Base-by-base conservation (phyloP, 2,888 invertebrate genomes). In the Anorthoa munda region DNA sequence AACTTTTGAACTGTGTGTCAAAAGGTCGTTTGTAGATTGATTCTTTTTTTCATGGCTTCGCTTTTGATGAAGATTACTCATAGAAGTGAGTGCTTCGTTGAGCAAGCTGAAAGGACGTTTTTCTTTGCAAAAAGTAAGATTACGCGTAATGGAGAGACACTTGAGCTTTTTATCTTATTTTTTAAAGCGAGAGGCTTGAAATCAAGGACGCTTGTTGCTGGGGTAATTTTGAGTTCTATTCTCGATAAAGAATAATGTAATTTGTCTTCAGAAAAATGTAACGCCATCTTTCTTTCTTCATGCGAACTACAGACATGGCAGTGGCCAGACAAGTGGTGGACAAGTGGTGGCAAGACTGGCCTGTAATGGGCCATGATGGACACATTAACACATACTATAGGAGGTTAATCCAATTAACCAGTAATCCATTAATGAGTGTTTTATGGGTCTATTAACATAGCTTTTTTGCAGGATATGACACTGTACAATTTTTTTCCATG, bases 1-100 rank as follows among this genome's bases (percentile, higher is more conserved):
- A 93, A 90, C 90, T 87, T 87, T 84, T 82, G 83, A 78, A 79
- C 83, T 81, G 80, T 79, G 63, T 74, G 73, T 79, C 78, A 79
- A 76, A 87, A 79, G 84, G 78, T 80, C 53, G 50, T 73, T 80
- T 75, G 70, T 75, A 60, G 64, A 81, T 72, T 70, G 68, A 75
- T 72, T 79, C 18, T 64, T 72, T 72, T 70, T 73, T 31, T 21
- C 23, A 60, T 50, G 66, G n/a, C 46, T 64, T 48, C 18, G 15
- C 50, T 61, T 61, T 67, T 53, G 69, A 65, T 61, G 63, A 56
- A 39, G 13, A 66, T 58, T 48, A 55, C 18, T 66, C 26, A 68
- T 72, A 61, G 66, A 84, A 0, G 31, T 66, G 39, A 75, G 56
- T 65, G 63, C 63, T 79, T 72, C 46, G 64, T 71, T 82, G 50